Evolutionary conservation across 2,888 invertebrate genomes (phyloP).

Genomic region (Fissipunctia ypsillon): DNA sequence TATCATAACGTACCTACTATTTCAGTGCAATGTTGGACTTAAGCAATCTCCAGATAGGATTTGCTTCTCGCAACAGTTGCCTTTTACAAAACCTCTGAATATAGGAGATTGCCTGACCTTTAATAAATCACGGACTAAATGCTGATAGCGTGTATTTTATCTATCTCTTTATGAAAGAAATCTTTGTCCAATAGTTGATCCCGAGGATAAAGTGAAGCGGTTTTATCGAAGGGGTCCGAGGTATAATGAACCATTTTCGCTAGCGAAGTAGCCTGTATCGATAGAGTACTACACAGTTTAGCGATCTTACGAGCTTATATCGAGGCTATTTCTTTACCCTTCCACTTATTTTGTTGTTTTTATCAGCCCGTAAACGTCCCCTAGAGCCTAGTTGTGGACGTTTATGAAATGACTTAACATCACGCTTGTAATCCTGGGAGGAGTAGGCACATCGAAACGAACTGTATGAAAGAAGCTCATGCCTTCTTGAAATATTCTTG

Average conservation of each 20-base stretch:
- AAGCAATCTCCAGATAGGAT: no score
- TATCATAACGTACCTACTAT: no score
- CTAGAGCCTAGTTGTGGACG: slow-evolving; percentile 4
- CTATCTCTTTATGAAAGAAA: slow-evolving; percentile 27
- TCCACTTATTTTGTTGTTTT: slow-evolving; percentile 27
- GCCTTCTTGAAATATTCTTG: no score
- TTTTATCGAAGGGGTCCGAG: slow-evolving; percentile 51
- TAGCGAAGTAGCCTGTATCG: slow-evolving; percentile 3
- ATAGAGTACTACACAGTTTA: slow-evolving; percentile 40
- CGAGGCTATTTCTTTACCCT: slow-evolving; percentile 32
- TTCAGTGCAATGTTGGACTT: no score
- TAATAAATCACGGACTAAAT: not conserved
- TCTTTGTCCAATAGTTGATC: slow-evolving; percentile 31
- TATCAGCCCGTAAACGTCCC: not conserved
- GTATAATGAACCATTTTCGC: slow-evolving; percentile 42
- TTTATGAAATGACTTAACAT: not conserved
- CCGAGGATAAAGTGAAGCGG: slow-evolving; percentile 37
- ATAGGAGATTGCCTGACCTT: not conserved
- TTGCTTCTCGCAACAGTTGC: no score
- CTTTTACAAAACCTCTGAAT: no score
- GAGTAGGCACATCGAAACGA: not conserved
- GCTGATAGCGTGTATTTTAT: slow-evolving; percentile 20
- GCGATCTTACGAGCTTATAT: slow-evolving; percentile 37
- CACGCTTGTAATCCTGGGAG: not conserved
- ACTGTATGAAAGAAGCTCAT: no score